These are phyloP conservation scores for Hyperoplus immaculatus DNA, from an alignment of 2,797 vertebrate genomes.

Conservation along the genomic window DNA sequence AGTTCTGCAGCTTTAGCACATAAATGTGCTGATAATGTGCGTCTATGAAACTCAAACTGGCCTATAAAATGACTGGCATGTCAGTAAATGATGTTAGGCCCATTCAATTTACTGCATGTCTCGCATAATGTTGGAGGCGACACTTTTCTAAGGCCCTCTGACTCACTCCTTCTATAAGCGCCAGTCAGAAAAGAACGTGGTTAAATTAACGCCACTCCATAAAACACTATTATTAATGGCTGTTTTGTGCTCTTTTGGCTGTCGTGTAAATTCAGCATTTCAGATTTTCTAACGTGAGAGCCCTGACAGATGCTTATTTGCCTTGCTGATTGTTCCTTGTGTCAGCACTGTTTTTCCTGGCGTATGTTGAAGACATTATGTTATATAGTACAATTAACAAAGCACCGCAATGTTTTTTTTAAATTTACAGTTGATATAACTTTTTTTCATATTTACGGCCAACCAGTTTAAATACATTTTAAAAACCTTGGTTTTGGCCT, in stretches of 20 bases:
- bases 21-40: constrained; percentile 54
- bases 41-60: constrained; percentile 43
- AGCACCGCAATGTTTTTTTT: constrained; percentile 10
- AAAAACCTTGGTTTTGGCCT: neutral
- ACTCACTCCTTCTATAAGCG: constrained; percentile 62
- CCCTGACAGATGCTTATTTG: constrained; percentile 37
- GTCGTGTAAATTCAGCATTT: constrained; percentile 27
- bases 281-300: constrained; percentile 24
- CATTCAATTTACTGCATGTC: constrained; percentile 53
- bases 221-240: constrained; percentile 63
- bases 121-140: constrained; percentile 52
- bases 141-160: constrained; percentile 50
- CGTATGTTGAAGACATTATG: constrained; percentile 45
- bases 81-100: constrained; percentile 56
- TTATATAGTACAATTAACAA: constrained; percentile 34
- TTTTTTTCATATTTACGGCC: constrained; percentile 11
- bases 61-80: constrained; percentile 59
- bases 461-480: neutral
- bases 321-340: constrained; percentile 25
- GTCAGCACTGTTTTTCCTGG: constrained; percentile 36
- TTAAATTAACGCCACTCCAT: constrained; percentile 58
- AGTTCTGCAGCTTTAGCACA: constrained; percentile 51
- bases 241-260: constrained; percentile 48
- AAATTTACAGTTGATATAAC: constrained; percentile 5
- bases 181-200: constrained; percentile 50